Percentiles rank a stretch among this genome's conserved stretches.
These are phyloP conservation scores for Cromileptes altivelis DNA, from an alignment of 2,113 vertebrate genomes.

Conservation along the genomic window DNA sequence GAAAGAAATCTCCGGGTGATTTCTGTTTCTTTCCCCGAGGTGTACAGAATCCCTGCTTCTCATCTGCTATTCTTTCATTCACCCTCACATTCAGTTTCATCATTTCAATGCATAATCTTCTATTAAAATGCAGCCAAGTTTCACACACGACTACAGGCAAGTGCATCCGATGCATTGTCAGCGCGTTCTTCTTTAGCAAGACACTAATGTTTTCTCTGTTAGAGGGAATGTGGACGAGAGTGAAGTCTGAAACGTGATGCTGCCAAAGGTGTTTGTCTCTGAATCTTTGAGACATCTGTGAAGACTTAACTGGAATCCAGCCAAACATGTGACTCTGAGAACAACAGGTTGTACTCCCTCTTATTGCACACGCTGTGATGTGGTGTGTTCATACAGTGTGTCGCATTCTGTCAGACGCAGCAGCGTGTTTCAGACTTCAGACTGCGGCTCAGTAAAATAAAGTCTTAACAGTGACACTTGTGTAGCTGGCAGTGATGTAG, in stretches of 20 bases:
- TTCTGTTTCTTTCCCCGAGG: not conserved
- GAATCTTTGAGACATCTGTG: too few relatives aligned
- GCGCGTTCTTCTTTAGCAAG: not conserved
- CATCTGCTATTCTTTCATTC: not conserved
- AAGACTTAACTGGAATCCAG: too few relatives aligned
- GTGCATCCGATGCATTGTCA: too few relatives aligned
- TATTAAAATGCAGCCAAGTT: not conserved
- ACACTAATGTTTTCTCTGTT: not conserved
- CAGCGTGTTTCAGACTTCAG: too few relatives aligned
- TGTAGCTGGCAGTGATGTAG: not conserved
- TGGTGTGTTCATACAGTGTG: too few relatives aligned
- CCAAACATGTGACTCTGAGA: too few relatives aligned
- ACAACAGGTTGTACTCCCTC: too few relatives aligned
- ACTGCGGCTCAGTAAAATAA: not conserved
- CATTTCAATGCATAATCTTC: slow-evolving; percentile 29
- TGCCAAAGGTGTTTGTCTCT: too few relatives aligned
- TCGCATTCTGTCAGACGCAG: too few relatives aligned
- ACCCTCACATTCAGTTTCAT: slow-evolving; percentile 17
- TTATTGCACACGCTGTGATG: too few relatives aligned
- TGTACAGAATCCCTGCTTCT: too few relatives aligned
- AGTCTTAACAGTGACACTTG: not conserved
- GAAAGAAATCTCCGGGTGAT: not conserved
- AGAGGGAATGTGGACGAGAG: slow-evolving; percentile 13
- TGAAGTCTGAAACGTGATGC: not conserved
- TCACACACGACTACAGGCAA: too few relatives aligned